These are phyloP conservation scores for Zosterops lateralis DNA, from an alignment of 2,113 vertebrate genomes.

Conservation along the genomic window DNA sequence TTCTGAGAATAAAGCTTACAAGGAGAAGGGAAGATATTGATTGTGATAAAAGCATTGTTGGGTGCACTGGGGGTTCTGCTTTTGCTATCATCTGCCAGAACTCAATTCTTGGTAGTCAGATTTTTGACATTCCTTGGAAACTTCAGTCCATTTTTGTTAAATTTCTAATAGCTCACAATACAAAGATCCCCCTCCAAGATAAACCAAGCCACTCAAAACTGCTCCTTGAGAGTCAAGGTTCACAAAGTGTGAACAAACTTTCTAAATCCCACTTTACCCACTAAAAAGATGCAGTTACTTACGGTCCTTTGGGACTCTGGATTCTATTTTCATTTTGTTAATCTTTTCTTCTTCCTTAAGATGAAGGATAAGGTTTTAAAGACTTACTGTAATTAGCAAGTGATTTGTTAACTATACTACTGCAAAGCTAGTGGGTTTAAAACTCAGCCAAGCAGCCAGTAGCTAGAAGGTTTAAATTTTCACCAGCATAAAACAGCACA, in stretches of 20 bases:
- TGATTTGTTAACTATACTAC: constrained; percentile 33
- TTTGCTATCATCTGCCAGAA: neutral
- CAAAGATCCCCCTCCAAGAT: neutral
- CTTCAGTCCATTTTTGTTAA: neutral
- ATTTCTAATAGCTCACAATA: neutral
- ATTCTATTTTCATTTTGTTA: constrained; percentile 83
- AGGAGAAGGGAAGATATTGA: neutral
- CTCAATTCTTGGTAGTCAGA: neutral
- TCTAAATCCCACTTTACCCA: neutral
- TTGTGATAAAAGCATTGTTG: neutral
- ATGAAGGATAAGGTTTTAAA: constrained; percentile 60
- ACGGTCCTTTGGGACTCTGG: constrained; percentile 84
- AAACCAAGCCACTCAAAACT: neutral
- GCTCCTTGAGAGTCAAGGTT: neutral
- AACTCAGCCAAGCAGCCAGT: constrained; percentile 2
- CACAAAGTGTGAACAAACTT: neutral
- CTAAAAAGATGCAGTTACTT: constrained; percentile 53
- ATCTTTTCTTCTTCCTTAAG: constrained; percentile 88
- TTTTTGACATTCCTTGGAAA: neutral
- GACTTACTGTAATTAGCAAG: constrained; percentile 36
- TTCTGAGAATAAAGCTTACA: neutral
- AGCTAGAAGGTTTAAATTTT: constrained; percentile 13
- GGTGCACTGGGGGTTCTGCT: neutral
- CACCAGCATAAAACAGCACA: neutral
- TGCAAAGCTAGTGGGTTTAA: constrained; percentile 37